Evolutionary conservation across 2,113 vertebrate species (phyloP).

Genomic region (Callospermophilus lateralis): DNA sequence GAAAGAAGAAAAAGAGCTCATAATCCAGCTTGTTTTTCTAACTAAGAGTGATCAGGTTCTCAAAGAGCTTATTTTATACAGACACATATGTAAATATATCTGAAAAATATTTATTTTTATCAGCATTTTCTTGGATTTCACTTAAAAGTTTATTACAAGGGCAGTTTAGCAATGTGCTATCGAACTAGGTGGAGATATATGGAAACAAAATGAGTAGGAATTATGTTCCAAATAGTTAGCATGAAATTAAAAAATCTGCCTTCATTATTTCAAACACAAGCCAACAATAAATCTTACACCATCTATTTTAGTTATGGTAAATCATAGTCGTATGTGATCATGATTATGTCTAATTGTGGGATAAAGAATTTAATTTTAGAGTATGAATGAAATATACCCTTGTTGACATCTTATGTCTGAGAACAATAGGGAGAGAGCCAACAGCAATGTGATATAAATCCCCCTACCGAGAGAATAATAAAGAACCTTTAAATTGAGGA

Average conservation of each 20-base stretch:
- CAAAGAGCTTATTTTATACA: neutral
- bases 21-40: neutral
- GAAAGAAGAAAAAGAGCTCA: neutral
- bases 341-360: slow-evolving; percentile 80
- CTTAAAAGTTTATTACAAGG: neutral
- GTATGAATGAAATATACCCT: slow-evolving; percentile 74
- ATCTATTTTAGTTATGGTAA: slow-evolving; percentile 83
- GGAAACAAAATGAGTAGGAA: slow-evolving; percentile 61
- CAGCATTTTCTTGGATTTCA: neutral
- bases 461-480: slow-evolving; percentile 48
- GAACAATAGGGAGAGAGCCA: slow-evolving; percentile 65
- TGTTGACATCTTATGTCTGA: slow-evolving; percentile 79
- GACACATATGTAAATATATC: neutral
- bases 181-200: slow-evolving; percentile 3
- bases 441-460: slow-evolving; percentile 63
- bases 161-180: slow-evolving; percentile 49
- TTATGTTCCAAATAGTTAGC: slow-evolving; percentile 67
- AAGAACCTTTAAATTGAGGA: slow-evolving; percentile 60
- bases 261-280: slow-evolving; percentile 74
- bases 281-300: slow-evolving; percentile 75
- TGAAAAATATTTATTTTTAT: neutral
- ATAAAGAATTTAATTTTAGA: slow-evolving; percentile 80
- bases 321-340: slow-evolving; percentile 77
- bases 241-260: slow-evolving; percentile 74
- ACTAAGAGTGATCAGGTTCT: neutral